Evolutionary conservation across 2,888 invertebrate genomes (phyloP).

Genomic region (Psococerastis gibbosa): DNA sequence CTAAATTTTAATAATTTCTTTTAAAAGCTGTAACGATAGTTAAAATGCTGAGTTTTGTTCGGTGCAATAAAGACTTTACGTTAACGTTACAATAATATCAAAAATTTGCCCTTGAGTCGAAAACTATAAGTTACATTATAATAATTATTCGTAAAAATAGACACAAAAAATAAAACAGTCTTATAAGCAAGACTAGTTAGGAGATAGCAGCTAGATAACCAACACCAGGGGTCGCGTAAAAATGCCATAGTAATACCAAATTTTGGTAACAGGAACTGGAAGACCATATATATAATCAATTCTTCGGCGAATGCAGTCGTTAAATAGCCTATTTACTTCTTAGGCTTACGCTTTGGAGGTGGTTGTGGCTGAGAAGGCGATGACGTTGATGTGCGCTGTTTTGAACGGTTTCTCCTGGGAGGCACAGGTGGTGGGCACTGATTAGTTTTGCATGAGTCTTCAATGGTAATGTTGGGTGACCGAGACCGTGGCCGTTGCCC

Average conservation of each 20-base stretch:
- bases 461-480: not conserved
- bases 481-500: not conserved
- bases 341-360: slow-evolving; percentile 4
- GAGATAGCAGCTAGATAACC: not conserved
- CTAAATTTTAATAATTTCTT: too few relatives aligned
- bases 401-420: slow-evolving; percentile 3
- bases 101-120: too few relatives aligned
- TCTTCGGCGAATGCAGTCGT: too few relatives aligned
- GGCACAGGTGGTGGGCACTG: slow-evolving; percentile 1
- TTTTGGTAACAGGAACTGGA: too few relatives aligned
- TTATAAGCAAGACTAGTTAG: not conserved
- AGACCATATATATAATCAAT: not conserved
- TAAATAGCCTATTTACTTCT: not conserved
- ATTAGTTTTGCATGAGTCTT: not conserved
- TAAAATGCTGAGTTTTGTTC: too few relatives aligned
- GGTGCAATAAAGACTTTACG: too few relatives aligned
- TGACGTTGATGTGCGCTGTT: not conserved
- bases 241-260: not conserved
- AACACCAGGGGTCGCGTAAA: not conserved
- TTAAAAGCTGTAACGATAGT: too few relatives aligned
- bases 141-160: too few relatives aligned
- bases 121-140: too few relatives aligned
- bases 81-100: too few relatives aligned
- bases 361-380: not conserved
- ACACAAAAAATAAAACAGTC: too few relatives aligned